Evolutionary conservation across 2,113 vertebrate species (phyloP).

Genomic region (Notarius quadriscutis): DNA sequence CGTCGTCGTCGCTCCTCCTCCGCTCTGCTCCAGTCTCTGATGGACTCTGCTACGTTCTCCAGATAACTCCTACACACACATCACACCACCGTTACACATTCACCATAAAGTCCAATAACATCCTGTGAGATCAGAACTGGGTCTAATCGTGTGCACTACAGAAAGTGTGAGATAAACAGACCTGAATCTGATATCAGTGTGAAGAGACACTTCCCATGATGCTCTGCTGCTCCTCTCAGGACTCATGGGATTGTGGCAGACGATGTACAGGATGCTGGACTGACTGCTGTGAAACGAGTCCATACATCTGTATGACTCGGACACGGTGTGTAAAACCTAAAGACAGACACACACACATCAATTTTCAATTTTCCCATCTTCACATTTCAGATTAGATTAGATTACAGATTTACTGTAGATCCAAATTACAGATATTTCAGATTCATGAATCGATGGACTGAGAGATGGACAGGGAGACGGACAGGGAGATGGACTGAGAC

Average conservation of each 20-base stretch:
- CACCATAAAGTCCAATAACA: neutral
- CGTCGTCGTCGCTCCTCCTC: slow-evolving; percentile 78
- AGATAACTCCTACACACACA: slow-evolving; percentile 78
- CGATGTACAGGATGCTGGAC: slow-evolving; percentile 79
- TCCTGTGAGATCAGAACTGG: neutral
- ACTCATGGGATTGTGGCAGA: slow-evolving; percentile 90
- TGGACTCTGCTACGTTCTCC: slow-evolving; percentile 78
- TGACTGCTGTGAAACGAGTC: slow-evolving; percentile 79
- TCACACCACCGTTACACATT: neutral
- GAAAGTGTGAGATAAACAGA: slow-evolving; percentile 50
- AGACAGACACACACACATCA: slow-evolving; percentile 34
- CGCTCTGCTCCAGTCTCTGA: slow-evolving; percentile 79
- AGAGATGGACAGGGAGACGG: neutral
- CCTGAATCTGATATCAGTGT: slow-evolving; percentile 92
- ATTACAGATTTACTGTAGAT: neutral
- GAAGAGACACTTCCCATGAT: slow-evolving; percentile 79
- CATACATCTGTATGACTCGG: slow-evolving; percentile 77
- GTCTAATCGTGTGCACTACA: neutral
- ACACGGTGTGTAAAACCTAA: slow-evolving; percentile 81
- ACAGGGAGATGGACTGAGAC: too few relatives aligned
- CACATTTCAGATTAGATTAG: neutral
- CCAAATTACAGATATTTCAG: too few relatives aligned
- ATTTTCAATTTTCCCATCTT: neutral
- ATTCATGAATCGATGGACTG: neutral
- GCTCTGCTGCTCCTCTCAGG: slow-evolving; percentile 69